A percentile compares a stretch with the other conserved stretches of the same genome.
These are phyloP conservation scores for Acheta domesticus DNA, from an alignment of 2,888 invertebrate species.

Conservation along the genomic window DNA sequence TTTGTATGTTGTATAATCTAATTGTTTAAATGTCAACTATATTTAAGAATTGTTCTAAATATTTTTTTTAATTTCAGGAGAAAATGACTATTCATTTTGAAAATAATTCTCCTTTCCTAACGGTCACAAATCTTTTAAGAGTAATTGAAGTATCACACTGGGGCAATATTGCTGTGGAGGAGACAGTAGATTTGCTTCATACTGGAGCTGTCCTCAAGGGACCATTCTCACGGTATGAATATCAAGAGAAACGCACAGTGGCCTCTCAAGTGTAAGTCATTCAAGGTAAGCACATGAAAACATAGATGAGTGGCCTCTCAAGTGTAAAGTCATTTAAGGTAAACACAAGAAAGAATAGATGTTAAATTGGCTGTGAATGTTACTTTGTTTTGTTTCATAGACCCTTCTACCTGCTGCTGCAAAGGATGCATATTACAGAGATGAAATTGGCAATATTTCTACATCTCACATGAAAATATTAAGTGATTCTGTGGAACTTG, in stretches of 20 bases:
- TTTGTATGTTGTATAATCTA: conserved; percentile 41
- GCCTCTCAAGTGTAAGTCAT: conserved; percentile 87
- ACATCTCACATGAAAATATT: conserved; percentile 87
- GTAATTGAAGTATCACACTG: conserved; percentile 96
- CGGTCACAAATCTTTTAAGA: conserved; percentile 82
- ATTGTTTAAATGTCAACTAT: too few species aligned
- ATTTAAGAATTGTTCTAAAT: neutral
- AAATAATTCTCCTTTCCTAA: conserved; percentile 93
- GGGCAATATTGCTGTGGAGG: conserved; percentile 98
- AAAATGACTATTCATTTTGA: conserved; percentile 85
- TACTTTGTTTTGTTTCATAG: conserved; percentile 39
- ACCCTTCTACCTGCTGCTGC: conserved; percentile 75
- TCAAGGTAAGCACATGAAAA: conserved; percentile 59
- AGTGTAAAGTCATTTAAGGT: conserved; percentile 92
- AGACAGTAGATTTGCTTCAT: conserved; percentile 86
- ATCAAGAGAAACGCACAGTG: conserved; percentile 88
- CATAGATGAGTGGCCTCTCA: conserved; percentile 60
- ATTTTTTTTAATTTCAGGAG: conserved; percentile 46
- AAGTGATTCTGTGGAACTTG: conserved; percentile 91
- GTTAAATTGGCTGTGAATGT: neutral
- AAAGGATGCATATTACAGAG: conserved; percentile 92
- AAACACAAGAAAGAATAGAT: conserved; percentile 24
- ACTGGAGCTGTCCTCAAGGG: conserved; percentile 91
- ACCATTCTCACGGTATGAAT: conserved; percentile 95
- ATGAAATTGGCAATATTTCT: conserved; percentile 98